Percentiles rank a stretch among this genome's conserved stretches.
Evolutionary conservation across 2,113 vertebrate species (phyloP).

Genomic region (Macrotus californicus): DNA sequence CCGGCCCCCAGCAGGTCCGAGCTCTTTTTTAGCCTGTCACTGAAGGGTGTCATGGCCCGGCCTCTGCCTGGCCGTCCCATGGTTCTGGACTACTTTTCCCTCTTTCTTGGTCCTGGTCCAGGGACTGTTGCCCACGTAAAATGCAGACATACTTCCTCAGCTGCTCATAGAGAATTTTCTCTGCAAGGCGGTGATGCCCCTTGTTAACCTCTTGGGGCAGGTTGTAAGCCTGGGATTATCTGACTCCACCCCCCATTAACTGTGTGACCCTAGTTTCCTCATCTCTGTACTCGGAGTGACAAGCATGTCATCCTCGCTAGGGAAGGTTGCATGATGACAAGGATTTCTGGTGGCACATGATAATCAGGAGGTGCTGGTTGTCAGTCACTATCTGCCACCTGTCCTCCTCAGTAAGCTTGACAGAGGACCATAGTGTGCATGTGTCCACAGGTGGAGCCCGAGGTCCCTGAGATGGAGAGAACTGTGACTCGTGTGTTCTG

Average conservation of each 20-base stretch:
- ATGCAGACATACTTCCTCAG: neutral
- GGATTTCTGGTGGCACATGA: fast-evolving
- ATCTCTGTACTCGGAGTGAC: neutral
- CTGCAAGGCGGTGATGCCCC: fast-evolving
- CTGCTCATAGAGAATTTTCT: neutral
- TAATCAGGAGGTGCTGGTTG: neutral
- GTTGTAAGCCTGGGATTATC: neutral
- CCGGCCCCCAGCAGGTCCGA: neutral
- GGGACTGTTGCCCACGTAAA: neutral
- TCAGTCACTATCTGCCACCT: neutral
- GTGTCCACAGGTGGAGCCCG: neutral
- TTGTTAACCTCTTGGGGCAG: neutral
- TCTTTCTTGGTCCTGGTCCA: neutral
- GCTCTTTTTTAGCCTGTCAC: neutral
- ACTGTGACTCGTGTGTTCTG: neutral
- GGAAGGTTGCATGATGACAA: neutral
- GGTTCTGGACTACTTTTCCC: neutral
- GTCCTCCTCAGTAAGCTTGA: neutral
- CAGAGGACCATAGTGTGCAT: neutral
- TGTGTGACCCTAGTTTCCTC: neutral
- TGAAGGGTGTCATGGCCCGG: fast-evolving
- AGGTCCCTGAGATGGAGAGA: neutral
- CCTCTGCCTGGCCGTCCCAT: neutral
- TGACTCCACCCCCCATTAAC: neutral
- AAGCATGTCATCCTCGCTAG: neutral